Evolutionary conservation across 2,888 invertebrate species (phyloP), one percentile per base, ranked within the genome.

Genomic region (Apomyelois bistriatella): DNA sequence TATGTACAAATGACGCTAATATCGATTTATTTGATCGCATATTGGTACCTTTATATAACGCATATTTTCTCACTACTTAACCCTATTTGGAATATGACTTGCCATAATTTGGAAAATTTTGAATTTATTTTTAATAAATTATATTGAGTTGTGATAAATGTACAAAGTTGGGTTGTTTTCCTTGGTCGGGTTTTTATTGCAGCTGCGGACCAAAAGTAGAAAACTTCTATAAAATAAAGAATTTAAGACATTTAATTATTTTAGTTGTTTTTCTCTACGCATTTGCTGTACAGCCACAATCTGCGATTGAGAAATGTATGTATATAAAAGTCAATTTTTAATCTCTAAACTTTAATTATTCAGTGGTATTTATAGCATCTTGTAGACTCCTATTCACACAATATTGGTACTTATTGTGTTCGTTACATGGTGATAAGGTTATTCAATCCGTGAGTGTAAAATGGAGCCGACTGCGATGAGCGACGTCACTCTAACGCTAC

Each of bases 131-230:
- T 38, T 38, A 8, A 9, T 17, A 16, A 7, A 13, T 46, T 32
- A 32, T 32, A 32, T 46, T 16, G 32, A 32, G 15, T 46, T 46
- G 35, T 46, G 46, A 46, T 46, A 43, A 43, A 43, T 43, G 10
- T 46, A 16, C 13, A 46, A 15, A 10, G 9, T 46, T 32, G 9
- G 32, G 32, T 32, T 46, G 43, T 7, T 43, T 28, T 43, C 28
- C 28, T 10, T 13, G 32, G 46, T 32, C 46, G 46, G 30, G 43
- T 30, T 30, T 30, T 28, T 30, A 30, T 30, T 30, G 28, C 28
- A 15, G 5, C 32, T 15, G 46, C 32, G 46, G 46, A 32, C 46
- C 46, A 46, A 46, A 32, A 13, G 30, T 41, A 22, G 41, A 10
- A 17, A n/a, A n/a, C n/a, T 41, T 41, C 13, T 28, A 9, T 28